Percentiles rank a stretch among this genome's conserved stretches.
These are phyloP conservation scores for Gracilinanus agilis DNA, from an alignment of 2,113 vertebrate species.

Conservation along the genomic window DNA sequence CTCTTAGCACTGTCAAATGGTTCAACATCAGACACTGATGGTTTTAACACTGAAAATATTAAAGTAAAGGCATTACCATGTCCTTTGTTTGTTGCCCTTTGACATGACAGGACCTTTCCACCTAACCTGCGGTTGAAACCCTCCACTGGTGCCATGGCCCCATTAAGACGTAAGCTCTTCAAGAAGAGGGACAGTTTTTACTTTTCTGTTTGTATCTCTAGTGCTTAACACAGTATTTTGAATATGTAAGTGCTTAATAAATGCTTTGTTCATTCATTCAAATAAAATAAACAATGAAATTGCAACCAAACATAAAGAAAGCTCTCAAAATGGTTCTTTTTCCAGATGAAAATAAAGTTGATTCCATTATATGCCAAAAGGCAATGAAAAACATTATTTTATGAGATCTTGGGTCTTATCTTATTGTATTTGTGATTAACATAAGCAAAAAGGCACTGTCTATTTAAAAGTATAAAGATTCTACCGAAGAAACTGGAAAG, in stretches of 20 bases:
- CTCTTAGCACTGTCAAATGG: background rate
- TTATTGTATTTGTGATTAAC: background rate
- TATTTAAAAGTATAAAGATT: background rate
- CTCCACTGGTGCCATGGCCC: background rate
- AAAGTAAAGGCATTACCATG: background rate
- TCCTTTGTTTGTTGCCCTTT: background rate
- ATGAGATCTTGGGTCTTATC: background rate
- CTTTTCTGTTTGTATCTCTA: background rate
- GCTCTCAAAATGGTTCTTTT: background rate
- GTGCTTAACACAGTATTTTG: background rate
- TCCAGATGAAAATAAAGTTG: background rate
- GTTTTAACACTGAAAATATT: background rate
- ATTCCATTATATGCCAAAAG: background rate
- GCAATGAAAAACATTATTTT: background rate
- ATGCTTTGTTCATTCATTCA: background rate
- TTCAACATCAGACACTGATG: background rate
- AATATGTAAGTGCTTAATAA: background rate
- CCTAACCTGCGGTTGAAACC: background rate
- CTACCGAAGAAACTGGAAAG: background rate
- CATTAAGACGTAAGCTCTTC: background rate
- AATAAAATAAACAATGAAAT: background rate
- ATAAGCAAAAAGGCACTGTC: background rate
- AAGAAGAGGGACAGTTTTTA: background rate
- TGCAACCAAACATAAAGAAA: background rate
- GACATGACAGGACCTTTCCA: background rate